Evolutionary conservation across 2,113 vertebrate species (phyloP), one percentile per base, ranked within the genome.

Genomic region (Octodon degus): DNA sequence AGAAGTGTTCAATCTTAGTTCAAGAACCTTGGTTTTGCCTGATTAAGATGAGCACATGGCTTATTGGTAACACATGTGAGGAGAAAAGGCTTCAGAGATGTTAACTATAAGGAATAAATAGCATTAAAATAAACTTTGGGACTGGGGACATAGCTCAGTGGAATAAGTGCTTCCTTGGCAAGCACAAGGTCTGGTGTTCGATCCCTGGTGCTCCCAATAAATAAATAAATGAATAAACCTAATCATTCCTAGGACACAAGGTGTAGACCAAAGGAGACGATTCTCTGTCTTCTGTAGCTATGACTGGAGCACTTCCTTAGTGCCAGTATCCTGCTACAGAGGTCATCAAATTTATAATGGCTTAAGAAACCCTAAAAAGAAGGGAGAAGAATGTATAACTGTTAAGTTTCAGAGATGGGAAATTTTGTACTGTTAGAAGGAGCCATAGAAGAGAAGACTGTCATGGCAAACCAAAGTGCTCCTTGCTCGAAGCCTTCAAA

Each of bases 401-500:
- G 12, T 6, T 62, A 60, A 8, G 12, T 90, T 68, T 90, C 92
- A 68, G 30, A 76, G 47, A 34, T 72, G 65, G 43, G 62, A 92
- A 55, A 60, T 68, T 93, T 84, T 30, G 37, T 40, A 30, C 93
- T 91, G 12, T 90, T 63, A 43, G 50, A 50, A 89, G 92, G 62
- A 93, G 77, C 67, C 5, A 4, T 63, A 40, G 60, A 80, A 82
- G 74, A 10, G 80, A 86, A 84, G 16, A 10, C 20, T 88, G 27
- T 95, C 37, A 63, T 20, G 50, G 85, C n/a, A 24, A 13, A 58
- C 63, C 89, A 22, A 86, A 77, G 68, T 89, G 63, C 43, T 88
- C 84, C 40, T 81, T 47, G 6, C 82, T 83, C 19, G 86, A 68
- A 62, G 25, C 50, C 30, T 93, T 94, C 50, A 79, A 96, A 92